Percentiles rank a stretch among this genome's conserved stretches.
Evolutionary conservation across 2,888 invertebrate genomes (phyloP).

Genomic region (Junonia oenone): DNA sequence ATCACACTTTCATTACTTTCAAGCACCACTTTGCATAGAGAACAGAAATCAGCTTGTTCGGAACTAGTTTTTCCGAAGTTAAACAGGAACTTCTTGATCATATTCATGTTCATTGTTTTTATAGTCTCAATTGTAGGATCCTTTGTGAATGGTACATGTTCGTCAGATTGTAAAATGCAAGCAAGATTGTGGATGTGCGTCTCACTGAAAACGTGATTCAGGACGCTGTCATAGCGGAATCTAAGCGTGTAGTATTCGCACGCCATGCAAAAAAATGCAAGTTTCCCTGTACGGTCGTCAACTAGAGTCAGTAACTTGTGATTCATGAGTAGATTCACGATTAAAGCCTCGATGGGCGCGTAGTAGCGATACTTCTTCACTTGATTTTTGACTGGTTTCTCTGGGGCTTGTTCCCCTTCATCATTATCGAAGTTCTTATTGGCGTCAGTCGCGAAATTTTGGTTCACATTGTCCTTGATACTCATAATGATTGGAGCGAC

Average conservation of each 20-base stretch:
- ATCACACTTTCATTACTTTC: constrained; percentile 53
- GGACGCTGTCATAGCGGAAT: constrained; percentile 68
- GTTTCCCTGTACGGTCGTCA: constrained; percentile 68
- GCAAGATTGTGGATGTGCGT: constrained; percentile 65
- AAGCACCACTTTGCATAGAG: constrained; percentile 49
- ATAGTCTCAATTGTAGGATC: constrained; percentile 55
- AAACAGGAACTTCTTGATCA: constrained; percentile 47
- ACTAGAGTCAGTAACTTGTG: constrained; percentile 63
- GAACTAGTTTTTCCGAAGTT: constrained; percentile 48
- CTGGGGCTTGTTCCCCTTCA: constrained; percentile 53
- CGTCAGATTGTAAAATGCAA: constrained; percentile 59
- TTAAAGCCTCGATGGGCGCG: constrained; percentile 63
- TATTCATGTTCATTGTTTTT: constrained; percentile 50
- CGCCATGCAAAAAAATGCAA: constrained; percentile 70
- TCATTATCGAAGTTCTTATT: constrained; percentile 68
- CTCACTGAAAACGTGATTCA: constrained; percentile 69
- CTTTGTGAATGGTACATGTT: constrained; percentile 53
- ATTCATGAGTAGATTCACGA: constrained; percentile 54
- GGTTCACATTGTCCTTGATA: constrained; percentile 71
- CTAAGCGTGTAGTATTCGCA: constrained; percentile 71
- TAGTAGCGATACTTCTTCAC: constrained; percentile 68
- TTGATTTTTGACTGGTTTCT: constrained; percentile 58
- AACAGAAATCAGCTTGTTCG: constrained; percentile 44
- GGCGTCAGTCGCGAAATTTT: constrained; percentile 62
- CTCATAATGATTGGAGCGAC: constrained; percentile 75